Evolutionary conservation across 2,797 vertebrate species (phyloP).

Genomic region (Novumbra hubbsi): DNA sequence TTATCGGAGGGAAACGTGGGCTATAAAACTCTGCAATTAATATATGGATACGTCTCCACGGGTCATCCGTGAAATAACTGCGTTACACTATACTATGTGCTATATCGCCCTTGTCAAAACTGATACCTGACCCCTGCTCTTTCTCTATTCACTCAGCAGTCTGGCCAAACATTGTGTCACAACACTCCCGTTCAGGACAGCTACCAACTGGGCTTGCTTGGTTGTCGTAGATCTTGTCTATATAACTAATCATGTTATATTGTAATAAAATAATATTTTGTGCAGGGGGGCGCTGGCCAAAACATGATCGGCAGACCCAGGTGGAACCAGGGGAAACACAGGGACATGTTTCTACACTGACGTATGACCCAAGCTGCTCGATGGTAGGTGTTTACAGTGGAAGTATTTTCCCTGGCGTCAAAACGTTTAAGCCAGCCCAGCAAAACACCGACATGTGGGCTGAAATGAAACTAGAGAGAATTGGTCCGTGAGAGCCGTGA

Average conservation of each 20-base stretch:
- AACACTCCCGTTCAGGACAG: not conserved
- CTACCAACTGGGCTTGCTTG: not conserved
- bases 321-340: not conserved
- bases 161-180: not conserved
- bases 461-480: not conserved
- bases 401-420: slow-evolving; percentile 5
- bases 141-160: not conserved
- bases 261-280: not conserved
- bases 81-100: not conserved
- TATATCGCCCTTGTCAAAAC: not conserved
- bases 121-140: not conserved
- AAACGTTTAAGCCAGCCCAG: not conserved
- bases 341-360: not conserved
- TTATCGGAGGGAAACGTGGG: not conserved
- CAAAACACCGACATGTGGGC: slow-evolving; percentile 8
- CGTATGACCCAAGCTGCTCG: not conserved
- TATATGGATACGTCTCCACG: not conserved
- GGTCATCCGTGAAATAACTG: not conserved
- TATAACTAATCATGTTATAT: not conserved
- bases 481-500: not conserved
- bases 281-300: too few relatives aligned
- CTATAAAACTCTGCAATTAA: not conserved
- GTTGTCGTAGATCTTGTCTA: not conserved
- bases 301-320: not conserved
- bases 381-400: not conserved